Evolutionary conservation across 1,140 invertebrate species (phyloP), one percentile per base, ranked within the genome.

Genomic region (Ceratitis capitata): DNA sequence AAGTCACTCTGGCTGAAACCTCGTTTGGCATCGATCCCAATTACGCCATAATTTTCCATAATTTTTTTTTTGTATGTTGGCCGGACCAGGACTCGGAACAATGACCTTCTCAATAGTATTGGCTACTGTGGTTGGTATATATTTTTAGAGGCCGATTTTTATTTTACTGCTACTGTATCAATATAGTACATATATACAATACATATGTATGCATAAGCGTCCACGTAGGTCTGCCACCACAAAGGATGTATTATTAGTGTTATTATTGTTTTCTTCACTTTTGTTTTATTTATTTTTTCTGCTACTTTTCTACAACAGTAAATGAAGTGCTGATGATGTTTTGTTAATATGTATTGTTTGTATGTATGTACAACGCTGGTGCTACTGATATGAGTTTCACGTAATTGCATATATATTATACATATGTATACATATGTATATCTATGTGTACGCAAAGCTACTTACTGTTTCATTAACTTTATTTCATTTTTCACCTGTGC

Each of bases 321-420:
- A 64, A 78, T 78, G 69, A 78, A 78, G 69, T 78, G 69, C 39
- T 78, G 69, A 78, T 78, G 35, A 47, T 47, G 39, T 78, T n/a
- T n/a, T 42, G 64, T 45, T 78, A 45, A 39, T 78, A 78, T 47
- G 7, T 78, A 23, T n/a, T 69, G 12, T 12, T 26, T 32, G 7
- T 64, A 23, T 61, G 56, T 53, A 53, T 19, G n/a, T 14, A 23
- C 69, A 78, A 78, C 7, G 69, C 1, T 23, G 42, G 29, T 16
- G 32, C 39, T 78, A 32, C 39, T 47, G 39, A 78, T 45, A 78
- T 19, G 35, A 42, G 39, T n/a, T 78, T 78, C 26, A n/a, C 35
- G 64, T 69, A 69, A 69, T 61, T 69, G n/a, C 32, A 69, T 35
- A n/a, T n/a, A n/a, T n/a, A n/a, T n/a, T n/a, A n/a, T n/a, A n/a